Conservation (phyloP, 2,888 invertebrate species). For the Xanthorhoe spadicearia region DNA sequence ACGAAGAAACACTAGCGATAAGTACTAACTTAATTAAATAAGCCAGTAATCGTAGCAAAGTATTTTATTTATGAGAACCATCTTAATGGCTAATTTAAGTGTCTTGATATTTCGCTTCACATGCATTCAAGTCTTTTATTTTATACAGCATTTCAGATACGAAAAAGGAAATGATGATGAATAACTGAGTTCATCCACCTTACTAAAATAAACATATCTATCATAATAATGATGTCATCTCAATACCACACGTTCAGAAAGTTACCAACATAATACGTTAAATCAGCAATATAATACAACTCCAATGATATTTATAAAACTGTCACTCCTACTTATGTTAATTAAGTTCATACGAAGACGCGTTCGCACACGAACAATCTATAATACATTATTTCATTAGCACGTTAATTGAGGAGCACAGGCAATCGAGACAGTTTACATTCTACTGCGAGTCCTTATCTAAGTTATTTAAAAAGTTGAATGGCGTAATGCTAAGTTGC, state of each 20-base stretch:
- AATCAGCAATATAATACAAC: not conserved
- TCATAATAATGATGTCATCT: too few relatives aligned
- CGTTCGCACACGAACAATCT: not conserved
- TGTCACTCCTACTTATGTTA: not conserved
- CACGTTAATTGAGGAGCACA: not conserved
- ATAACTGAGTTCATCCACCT: too few relatives aligned
- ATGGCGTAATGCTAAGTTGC: slow-evolving; percentile 61
- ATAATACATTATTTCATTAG: not conserved
- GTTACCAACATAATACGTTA: not conserved
- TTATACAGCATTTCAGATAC: too few relatives aligned
- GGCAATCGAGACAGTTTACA: not conserved
- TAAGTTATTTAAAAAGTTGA: slow-evolving; percentile 47
- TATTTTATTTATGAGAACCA: slow-evolving; percentile 7
- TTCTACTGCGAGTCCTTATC: slow-evolving; percentile 1
- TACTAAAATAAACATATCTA: too few relatives aligned
- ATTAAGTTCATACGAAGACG: not conserved
- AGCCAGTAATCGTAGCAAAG: slow-evolving; percentile 5
- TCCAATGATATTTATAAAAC: not conserved
- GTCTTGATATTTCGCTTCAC: not conserved
- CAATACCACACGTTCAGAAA: not conserved
- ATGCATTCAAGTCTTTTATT: not conserved
- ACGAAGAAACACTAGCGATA: slow-evolving; percentile 56
- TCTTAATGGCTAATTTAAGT: not conserved
- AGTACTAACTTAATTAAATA: slow-evolving; percentile 23
- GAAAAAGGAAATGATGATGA: too few relatives aligned